Conservation (phyloP, 2,113 vertebrate species). For the Xerus inauris region DNA sequence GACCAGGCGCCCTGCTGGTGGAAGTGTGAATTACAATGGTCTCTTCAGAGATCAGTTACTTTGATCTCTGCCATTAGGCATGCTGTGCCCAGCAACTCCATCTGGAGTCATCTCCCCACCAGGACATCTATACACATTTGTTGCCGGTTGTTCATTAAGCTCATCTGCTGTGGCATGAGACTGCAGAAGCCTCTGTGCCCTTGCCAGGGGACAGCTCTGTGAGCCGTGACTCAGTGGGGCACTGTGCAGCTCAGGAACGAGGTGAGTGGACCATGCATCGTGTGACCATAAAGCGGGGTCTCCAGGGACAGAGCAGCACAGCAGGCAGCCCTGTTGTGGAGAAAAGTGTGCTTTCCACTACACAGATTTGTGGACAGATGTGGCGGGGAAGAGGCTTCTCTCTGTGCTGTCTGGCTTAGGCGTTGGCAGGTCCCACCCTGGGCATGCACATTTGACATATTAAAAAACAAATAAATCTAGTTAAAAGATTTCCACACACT, state of each 20-base stretch:
- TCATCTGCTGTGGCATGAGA: background rate
- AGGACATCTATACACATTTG: background rate
- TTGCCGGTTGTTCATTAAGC: background rate
- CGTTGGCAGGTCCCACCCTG: accelerated
- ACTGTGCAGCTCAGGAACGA: too few relatives aligned
- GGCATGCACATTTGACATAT: background rate
- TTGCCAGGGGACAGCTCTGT: background rate
- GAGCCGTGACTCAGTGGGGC: background rate
- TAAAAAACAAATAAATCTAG: background rate
- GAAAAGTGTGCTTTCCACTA: background rate
- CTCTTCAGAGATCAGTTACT: background rate
- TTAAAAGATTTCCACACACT: background rate
- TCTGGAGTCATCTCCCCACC: accelerated
- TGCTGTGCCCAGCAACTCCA: background rate
- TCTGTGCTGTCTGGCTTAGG: background rate
- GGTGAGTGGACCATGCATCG: accelerated
- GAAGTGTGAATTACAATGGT: background rate
- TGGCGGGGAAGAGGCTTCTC: background rate
- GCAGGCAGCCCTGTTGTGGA: too few relatives aligned
- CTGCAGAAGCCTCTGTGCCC: background rate
- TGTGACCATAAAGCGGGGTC: background rate
- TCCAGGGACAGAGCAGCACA: background rate
- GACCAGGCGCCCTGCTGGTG: background rate
- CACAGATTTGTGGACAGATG: too few relatives aligned
- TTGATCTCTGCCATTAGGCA: accelerated